Evolutionary conservation across 2,888 invertebrate genomes (phyloP), one percentile per base, ranked within the genome.

Genomic region (Miltochrista miniata): DNA sequence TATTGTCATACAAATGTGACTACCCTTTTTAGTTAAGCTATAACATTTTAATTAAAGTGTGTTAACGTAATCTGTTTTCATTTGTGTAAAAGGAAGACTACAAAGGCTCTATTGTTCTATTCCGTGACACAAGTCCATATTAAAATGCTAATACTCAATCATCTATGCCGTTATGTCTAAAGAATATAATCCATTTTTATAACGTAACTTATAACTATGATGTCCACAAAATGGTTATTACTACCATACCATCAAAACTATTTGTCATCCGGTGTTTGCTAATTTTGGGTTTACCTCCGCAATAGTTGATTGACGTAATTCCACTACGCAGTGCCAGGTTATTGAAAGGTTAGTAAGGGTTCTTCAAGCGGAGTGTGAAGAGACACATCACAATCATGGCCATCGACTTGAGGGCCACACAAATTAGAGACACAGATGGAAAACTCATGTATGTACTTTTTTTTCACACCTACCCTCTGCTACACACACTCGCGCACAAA

Each of bases 11-110:
- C 3, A 5, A 24, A 24, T 24, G 18, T 38, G 40, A 18, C 46
- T 38, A 45, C 55, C 41, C 58, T n/a, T n/a, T n/a, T n/a, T n/a
- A 39, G 36, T 54, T 39, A 58, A 54, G 14, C 18, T 24, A 24
- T 5, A 24, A 24, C 5, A 24, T 24, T 24, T 24, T 24, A 4
- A 24, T 31, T 31, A 31, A 31, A 7, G 2, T 10, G 31, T 31
- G 8, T 31, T 31, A 2, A 5, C 2, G 2, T 31, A 11, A 31
- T 7, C 31, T 31, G 31, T 31, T 10, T 31, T 31, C 1, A 10
- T 31, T 31, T 14, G 7, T 14, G 13, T 38, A n/a, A 12, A 29
- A 24, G 37, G 14, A 39, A 24, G 33, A 48, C 38, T 33, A 48
- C 31, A 30, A 15, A 39, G 11, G n/a, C 12, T 30, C 10, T 30